Base-by-base conservation (phyloP, 2,888 invertebrate species). In the Caradrina clavipalpis region DNA sequence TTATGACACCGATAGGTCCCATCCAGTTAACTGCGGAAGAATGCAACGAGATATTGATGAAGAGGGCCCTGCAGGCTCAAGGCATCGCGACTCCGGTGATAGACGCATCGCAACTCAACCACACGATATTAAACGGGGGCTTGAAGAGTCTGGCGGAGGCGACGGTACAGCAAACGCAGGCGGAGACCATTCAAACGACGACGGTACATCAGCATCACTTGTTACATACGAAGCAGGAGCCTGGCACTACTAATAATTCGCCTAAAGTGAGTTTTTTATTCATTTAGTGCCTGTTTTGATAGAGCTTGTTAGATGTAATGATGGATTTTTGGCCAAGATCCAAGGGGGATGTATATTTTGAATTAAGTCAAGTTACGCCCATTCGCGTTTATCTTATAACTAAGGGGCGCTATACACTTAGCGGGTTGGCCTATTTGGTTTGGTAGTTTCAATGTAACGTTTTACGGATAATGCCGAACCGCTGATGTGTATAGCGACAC, bases 1-100 rank as follows among this genome's bases (percentile, higher is more conserved):
- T 97, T 88, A 97, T 97, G 96, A 97, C 97, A 75, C 97, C 97
- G 5, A 94, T 97, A 63, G 98, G 98, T 56, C 97, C 97, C 10
- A 95, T 98, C 76, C 97, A 98, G 88, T 92, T 98, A 21, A 98
- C 97, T 0, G 97, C 97, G 1, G 98, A 98, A 90, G 97, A 98
- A 96, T 98, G 97, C 94, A 97, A 97, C 91, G 97, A 98, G 92
- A 97, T 98, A 77, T 93, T 98, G 80, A 97, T 98, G 97, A 98
- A 98, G 88, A 94, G 98, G 78, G 98, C 98, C 1, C 95, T 97
- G 0, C 97, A 97, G 81, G 97, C 97, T 3, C 96, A 96, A 78
- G 97, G 96, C 11, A 97, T 96, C 7, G 93, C 95, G 3, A 95
- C 95, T 4, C 94, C 96, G 0, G 96, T 96, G 15, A 94, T 96